Conservation (phyloP, 2,113 vertebrate species). For the Gallinago media region DNA sequence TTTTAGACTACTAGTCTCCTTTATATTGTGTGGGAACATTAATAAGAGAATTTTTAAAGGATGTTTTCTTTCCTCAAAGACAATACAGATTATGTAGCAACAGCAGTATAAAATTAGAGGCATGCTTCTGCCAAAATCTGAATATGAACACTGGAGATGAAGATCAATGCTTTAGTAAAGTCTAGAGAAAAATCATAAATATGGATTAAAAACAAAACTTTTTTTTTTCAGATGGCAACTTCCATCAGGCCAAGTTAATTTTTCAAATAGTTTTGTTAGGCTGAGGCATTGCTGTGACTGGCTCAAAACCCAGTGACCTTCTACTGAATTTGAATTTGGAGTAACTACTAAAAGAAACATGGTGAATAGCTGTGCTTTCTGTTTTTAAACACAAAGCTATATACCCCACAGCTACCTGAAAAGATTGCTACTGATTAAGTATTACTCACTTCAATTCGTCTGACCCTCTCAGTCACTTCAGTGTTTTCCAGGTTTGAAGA, state of each 20-base stretch:
- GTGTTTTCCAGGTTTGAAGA: background rate
- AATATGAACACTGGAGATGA: background rate
- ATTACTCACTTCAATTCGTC: background rate
- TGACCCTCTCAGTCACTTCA: rapidly evolving
- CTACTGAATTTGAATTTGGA: background rate
- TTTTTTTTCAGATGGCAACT: background rate
- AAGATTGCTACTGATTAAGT: background rate
- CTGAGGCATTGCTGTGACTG: background rate
- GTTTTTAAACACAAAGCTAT: background rate
- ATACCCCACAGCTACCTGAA: background rate
- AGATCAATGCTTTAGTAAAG: background rate
- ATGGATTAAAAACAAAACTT: background rate
- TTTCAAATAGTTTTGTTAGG: background rate
- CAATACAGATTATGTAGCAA: background rate
- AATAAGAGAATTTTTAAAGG: background rate
- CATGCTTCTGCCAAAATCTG: background rate
- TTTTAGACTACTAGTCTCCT: background rate
- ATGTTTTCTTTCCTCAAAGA: background rate
- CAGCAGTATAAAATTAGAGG: background rate
- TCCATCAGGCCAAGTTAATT: background rate
- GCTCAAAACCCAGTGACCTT: background rate
- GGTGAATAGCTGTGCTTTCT: background rate
- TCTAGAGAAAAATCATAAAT: background rate
- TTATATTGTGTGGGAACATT: background rate
- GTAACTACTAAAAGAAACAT: background rate